Evolutionary conservation across 2,888 invertebrate genomes (phyloP), one percentile per base, ranked within the genome.

Genomic region (Anarsia innoxiella): DNA sequence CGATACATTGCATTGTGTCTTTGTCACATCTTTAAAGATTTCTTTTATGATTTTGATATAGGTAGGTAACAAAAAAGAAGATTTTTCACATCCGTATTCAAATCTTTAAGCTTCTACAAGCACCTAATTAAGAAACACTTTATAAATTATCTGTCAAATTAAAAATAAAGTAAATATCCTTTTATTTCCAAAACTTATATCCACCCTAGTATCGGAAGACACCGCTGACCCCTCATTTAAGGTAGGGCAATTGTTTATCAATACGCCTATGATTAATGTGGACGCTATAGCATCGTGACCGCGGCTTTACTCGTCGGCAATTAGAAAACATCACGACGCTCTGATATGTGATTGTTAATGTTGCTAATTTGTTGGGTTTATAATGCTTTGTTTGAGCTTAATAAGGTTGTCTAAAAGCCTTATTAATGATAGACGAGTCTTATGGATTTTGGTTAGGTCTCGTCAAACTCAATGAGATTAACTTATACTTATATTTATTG

Each of bases 211-310:
- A 6, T 41, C 38, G 31, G 41, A 35, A 58, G 59, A 52, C 56
- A 54, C 49, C 53, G 62, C 61, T 82, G 83, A 83, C 82, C 79
- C 71, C 79, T 79, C 70, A 78, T 83, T 79, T 79, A 79, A 83
- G 80, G 67, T 76, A 73, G 77, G 73, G 74, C 79, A 80, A 82
- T 83, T 80, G 83, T 82, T 83, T 83, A 82, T 84, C 78, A 79
- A 80, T 80, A 77, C 60, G 64, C 52, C 62, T 76, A 75, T 79
- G 78, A 79, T 79, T 68, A 78, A 82, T 79, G 79, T 67, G 59
- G 60, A 58, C 62, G 67, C 65, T 66, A 66, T 56, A 51, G 45
- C 49, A 63, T 77, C 79, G 78, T 79, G 82, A 77, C 59, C 68
- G 62, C 49, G 51, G 53, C 62, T 58, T 56, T 62, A 61, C 61